Base-by-base conservation (phyloP, 2,113 vertebrate species). In the Tyto alba region DNA sequence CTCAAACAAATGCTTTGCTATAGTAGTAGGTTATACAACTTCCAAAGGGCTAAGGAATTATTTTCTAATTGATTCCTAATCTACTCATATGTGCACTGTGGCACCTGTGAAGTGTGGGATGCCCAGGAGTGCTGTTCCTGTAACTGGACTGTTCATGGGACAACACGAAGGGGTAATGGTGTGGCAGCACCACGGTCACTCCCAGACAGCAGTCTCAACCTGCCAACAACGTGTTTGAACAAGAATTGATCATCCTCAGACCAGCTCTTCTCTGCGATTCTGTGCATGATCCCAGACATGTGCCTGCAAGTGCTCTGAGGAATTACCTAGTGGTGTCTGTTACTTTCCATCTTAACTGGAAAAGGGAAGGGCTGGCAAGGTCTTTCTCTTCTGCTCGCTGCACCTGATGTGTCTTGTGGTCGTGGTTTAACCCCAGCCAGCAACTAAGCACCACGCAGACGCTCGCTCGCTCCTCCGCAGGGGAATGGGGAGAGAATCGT, bases 221-320 rank as follows among this genome's bases (percentile, higher is more conserved):
- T 76, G n/a, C 12, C 43, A 45, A 25, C 21, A 27, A 57, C 66
- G 57, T 41, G 4, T 59, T 48, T 36, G n/a, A 79, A 47, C 32
- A 71, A 63, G 56, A 48, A 15, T 0, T 45, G 19, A 10, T 72
- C 21, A n/a, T 34, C 53, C 40, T 66, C 26, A 71, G 27, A 11
- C 10, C 11, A 41, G 26, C 40, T 79, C 63, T 91, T 79, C 32
- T 19, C 29, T 76, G 22, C 25, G 72, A 1, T 67, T 91, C 80
- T 67, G 36, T 10, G 2, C n/a, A 18, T 26, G 21, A 53, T 43
- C 47, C 45, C 0, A 0, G 17, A 6, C 4, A 1, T 3, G 2
- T 32, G 32, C 25, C 48, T 8, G 2, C 57, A 53, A 76, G 4
- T 1, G 4, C 52, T 75, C 52, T 36, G 12, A 55, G 40, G 14